Conservation (phyloP, 2,113 vertebrate genomes). For the Cebidichthys violaceus region DNA sequence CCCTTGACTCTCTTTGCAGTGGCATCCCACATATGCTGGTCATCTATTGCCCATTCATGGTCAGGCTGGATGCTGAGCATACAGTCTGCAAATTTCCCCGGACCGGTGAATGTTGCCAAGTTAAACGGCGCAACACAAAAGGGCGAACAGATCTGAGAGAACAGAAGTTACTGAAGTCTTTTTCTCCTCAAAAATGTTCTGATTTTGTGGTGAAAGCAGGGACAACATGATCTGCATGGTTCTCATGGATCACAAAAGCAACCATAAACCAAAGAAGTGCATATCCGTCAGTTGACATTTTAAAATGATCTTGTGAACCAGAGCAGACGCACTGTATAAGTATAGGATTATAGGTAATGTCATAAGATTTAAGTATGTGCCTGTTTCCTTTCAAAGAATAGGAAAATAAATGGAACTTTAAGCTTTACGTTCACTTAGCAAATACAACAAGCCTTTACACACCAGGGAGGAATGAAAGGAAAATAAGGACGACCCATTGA, state of each 20-base stretch:
- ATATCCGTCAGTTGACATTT: neutral
- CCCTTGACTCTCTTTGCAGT: conserved; percentile 20
- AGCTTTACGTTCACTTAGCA: too few relatives aligned
- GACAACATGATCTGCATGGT: neutral
- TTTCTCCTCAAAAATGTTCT: neutral
- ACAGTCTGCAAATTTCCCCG: conserved; percentile 24
- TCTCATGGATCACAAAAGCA: neutral
- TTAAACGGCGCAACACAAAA: neutral
- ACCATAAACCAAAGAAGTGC: neutral
- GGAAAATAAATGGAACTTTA: neutral
- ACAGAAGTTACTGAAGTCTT: neutral
- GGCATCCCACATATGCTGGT: conserved; percentile 6
- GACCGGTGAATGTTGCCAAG: conserved; percentile 21
- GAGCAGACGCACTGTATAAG: neutral
- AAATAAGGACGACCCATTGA: too few relatives aligned
- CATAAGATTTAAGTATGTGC: neutral
- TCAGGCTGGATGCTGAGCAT: conserved; percentile 29
- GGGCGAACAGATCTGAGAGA: conserved; percentile 15
- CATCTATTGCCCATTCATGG: conserved; percentile 35
- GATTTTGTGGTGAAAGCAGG: conserved; percentile 4
- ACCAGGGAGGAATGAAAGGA: neutral
- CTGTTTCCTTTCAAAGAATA: neutral
- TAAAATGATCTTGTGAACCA: neutral
- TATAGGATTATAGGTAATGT: neutral
- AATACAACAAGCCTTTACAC: neutral